Conservation (phyloP, 1,140 invertebrate species). For the Halyomorpha halys region DNA sequence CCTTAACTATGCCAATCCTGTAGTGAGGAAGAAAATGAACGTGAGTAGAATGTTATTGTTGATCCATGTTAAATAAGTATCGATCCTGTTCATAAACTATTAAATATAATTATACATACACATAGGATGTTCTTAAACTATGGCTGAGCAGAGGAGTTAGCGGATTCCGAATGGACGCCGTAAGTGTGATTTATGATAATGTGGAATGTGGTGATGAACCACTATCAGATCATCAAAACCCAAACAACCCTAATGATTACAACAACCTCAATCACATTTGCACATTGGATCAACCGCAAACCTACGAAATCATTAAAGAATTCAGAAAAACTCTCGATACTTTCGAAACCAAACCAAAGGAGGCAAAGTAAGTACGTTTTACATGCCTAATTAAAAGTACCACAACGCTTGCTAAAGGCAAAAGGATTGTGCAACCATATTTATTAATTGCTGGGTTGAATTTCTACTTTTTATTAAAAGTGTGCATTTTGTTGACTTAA, state of each 20-base stretch:
- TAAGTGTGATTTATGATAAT: slow-evolving; percentile 49
- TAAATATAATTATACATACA: neutral
- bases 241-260: slow-evolving; percentile 18
- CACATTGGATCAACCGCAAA: neutral
- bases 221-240: slow-evolving; percentile 15
- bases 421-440: too few species aligned
- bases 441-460: too few species aligned
- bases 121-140: slow-evolving; percentile 49
- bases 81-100: neutral
- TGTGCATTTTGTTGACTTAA: too few species aligned
- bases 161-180: slow-evolving; percentile 33
- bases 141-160: slow-evolving; percentile 53
- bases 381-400: too few species aligned
- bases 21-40: slow-evolving; percentile 49
- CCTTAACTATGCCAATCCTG: slow-evolving; percentile 52
- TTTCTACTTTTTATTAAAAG: too few species aligned
- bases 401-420: too few species aligned
- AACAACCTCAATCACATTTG: neutral
- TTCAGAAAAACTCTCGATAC: too few species aligned
- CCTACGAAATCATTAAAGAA: too few species aligned
- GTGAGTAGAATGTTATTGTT: slow-evolving; percentile 37
- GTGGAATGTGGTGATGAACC: slow-evolving; percentile 17
- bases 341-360: neutral
- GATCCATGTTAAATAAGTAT: slow-evolving; percentile 34
- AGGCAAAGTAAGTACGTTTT: neutral